Conservation (phyloP, 2,797 vertebrate species). For the Crocidura indochinensis region DNA sequence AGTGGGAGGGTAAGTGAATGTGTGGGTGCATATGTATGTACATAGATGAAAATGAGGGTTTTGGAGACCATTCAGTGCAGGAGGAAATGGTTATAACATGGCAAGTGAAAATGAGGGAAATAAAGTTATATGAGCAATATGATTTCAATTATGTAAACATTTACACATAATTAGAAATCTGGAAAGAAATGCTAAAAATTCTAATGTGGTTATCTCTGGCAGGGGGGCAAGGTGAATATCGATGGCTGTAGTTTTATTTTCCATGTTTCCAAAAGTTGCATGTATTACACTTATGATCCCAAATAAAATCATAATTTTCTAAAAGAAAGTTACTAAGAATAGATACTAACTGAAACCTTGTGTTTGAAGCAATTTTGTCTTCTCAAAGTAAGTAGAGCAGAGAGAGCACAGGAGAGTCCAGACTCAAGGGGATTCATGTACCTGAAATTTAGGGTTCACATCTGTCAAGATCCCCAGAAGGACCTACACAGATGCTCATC, state of each 20-base stretch:
- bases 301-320: slow-evolving; percentile 70
- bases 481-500: neutral
- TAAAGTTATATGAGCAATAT: slow-evolving; percentile 72
- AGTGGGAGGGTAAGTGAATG: neutral
- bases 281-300: slow-evolving; percentile 60
- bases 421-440: fast-evolving
- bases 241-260: slow-evolving; percentile 42
- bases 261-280: slow-evolving; percentile 61
- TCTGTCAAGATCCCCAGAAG: neutral
- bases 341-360: neutral
- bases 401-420: neutral
- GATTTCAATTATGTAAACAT: slow-evolving; percentile 77
- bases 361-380: slow-evolving; percentile 45
- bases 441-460: neutral
- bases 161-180: slow-evolving; percentile 70
- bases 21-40: neutral
- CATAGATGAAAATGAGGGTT: slow-evolving; percentile 33
- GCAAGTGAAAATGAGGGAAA: slow-evolving; percentile 54
- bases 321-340: slow-evolving; percentile 54
- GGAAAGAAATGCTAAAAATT: slow-evolving; percentile 66
- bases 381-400: slow-evolving; percentile 21
- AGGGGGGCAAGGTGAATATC: slow-evolving; percentile 68
- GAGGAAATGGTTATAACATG: slow-evolving; percentile 60
- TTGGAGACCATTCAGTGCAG: slow-evolving; percentile 1
- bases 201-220: slow-evolving; percentile 62